Percentiles rank a stretch among this genome's conserved stretches.
These are phyloP conservation scores for Pachymerium ferrugineum DNA, from an alignment of 2,888 invertebrate genomes.

Conservation along the genomic window DNA sequence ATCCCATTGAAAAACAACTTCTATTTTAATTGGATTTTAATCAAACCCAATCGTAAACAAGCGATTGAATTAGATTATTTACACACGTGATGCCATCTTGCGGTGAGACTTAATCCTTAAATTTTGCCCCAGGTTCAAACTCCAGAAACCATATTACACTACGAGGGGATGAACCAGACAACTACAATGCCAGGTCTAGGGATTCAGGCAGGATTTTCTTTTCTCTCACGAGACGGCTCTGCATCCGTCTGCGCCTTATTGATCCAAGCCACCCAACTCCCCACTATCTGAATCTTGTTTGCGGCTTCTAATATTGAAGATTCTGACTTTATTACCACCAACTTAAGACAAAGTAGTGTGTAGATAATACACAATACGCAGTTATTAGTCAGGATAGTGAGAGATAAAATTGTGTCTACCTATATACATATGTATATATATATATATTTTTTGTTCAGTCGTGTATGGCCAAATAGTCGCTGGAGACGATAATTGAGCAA, in stretches of 20 bases:
- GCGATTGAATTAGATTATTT: not conserved
- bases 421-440: no score
- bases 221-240: conserved; percentile 12
- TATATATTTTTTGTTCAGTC: no score
- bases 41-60: not conserved
- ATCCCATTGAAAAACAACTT: no score
- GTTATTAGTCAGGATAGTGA: no score
- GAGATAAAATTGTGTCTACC: no score
- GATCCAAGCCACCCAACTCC: no score
- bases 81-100: not conserved
- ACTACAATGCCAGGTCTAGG: not conserved
- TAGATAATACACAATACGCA: no score
- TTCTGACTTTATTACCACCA: no score
- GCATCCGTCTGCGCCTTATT: not conserved
- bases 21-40: not conserved
- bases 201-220: conserved; percentile 1
- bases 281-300: not conserved
- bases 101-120: not conserved
- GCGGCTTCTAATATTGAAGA: not conserved
- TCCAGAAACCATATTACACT: not conserved
- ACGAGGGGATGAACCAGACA: not conserved
- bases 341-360: no score
- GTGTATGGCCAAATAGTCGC: no score
- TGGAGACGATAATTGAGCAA: not conserved
- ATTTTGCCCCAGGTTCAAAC: not conserved